phyloP scores from a whole-genome alignment of 53 echinoderm and acorn worm genomes.

The Antedon mediterranea region DNA sequence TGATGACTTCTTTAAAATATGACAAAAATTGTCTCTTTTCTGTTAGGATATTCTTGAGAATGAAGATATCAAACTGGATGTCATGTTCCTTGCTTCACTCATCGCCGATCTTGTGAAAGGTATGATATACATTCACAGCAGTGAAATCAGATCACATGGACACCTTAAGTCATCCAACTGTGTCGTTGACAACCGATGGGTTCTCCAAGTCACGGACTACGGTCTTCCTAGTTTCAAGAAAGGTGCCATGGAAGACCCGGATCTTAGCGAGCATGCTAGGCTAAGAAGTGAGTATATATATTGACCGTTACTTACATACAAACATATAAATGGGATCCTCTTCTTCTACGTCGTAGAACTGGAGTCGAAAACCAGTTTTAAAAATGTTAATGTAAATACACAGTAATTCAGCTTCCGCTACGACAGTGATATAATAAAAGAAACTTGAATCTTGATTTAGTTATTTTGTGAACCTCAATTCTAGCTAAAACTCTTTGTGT shows the following conservation, averaged over 20 bases:
- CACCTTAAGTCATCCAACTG: slow-evolving; percentile 93
- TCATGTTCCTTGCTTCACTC: slow-evolving; percentile 90
- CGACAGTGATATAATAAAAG: no score
- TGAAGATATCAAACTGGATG: slow-evolving; percentile 86
- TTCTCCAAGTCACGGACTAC: slow-evolving; percentile 95
- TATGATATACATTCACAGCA: slow-evolving; percentile 73
- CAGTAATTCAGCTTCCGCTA: no score
- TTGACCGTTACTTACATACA: no score
- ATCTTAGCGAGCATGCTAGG: slow-evolving; percentile 49
- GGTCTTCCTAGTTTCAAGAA: slow-evolving; percentile 80
- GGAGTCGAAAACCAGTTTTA: no score
- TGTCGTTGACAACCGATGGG: slow-evolving; percentile 95
- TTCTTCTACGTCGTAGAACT: no score
- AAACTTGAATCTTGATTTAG: no score
- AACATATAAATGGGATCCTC: no score
- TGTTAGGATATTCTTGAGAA: slow-evolving; percentile 86
- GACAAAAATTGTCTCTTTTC: not conserved
- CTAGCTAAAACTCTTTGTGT: no score
- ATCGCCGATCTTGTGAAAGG: slow-evolving; percentile 95
- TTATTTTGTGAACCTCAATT: no score
- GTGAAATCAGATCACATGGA: slow-evolving; percentile 77
- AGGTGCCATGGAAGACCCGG: slow-evolving; percentile 53
- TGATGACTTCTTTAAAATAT: no score
- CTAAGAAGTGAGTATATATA: slow-evolving; percentile 36
- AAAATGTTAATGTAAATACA: no score